Evolutionary conservation across 2,888 invertebrate genomes (phyloP), one percentile per base, ranked within the genome.

Genomic region (Netelia fuscicornis): DNA sequence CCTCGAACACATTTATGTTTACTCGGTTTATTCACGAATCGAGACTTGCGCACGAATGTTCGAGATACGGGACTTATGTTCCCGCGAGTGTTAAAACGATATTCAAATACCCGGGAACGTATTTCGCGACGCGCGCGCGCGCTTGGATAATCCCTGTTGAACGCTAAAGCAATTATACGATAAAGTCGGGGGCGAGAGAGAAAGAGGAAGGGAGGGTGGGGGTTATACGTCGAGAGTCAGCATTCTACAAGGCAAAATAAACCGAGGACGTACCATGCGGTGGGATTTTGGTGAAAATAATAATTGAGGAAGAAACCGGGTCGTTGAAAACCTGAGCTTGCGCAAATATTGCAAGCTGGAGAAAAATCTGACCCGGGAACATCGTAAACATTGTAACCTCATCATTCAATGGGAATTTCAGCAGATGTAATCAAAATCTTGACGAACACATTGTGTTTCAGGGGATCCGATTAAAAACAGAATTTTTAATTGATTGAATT

Each of bases 1-100:
- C 20, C 6, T 6, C 65, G 17, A 48, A 13, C 58, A 54, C 65
- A 54, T 65, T 37, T 37, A 8, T 72, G 80, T 80, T 84, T 80
- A 60, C 52, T 42, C 20, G 10, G 20, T 11, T 54, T 70, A 9
- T 65, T 80, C 67, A n/a, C 65, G 8, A 13, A 56, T 52, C 60
- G 70, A 13, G 54, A 20, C 37, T 56, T 20, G 20, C 56, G 8
- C 56, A 20, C 20, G 17, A 56, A 58, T 71, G 6, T 10, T 23
- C 25, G 56, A 30, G 44, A 64, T 68, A 70, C 9, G 11, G 70
- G 30, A 71, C 56, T 79, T 65, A 11, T 56, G 17, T 67, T 25
- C 62, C 13, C 13, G 3, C 60, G 48, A 56, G 17, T 48, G 25
- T 72, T 68, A 68, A 72, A 72, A 67, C 30, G 62, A 3, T 76